A percentile compares a stretch with the other conserved stretches of the same genome.
Evolutionary conservation across 2,113 vertebrate genomes (phyloP).

Genomic region (Perccottus glenii): DNA sequence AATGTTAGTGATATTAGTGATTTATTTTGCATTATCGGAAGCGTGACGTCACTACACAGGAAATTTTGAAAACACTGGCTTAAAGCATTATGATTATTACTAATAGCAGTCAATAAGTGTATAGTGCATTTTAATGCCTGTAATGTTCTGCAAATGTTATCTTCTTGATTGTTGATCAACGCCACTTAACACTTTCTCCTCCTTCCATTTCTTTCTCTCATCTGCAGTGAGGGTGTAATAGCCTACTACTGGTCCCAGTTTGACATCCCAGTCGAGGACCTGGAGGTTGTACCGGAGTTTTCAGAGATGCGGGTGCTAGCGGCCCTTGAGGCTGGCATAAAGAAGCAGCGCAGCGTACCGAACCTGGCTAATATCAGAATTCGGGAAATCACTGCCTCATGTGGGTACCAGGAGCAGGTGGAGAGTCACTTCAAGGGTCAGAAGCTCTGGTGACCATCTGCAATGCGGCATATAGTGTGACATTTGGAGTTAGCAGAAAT

Average conservation of each 20-base stretch:
- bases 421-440: not conserved
- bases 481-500: slow-evolving; percentile 32
- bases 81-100: no score
- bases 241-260: slow-evolving; percentile 80
- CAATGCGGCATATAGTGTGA: slow-evolving; percentile 5
- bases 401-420: slow-evolving; percentile 53
- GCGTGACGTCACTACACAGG: no score
- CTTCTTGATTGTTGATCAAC: not conserved
- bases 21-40: no score
- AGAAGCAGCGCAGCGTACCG: not conserved
- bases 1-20: no score
- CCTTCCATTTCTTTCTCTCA: not conserved
- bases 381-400: slow-evolving; percentile 65
- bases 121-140: no score
- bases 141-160: no score
- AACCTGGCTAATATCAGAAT: slow-evolving; percentile 24
- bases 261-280: slow-evolving; percentile 61
- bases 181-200: not conserved
- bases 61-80: no score
- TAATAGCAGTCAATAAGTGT: no score
- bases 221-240: slow-evolving; percentile 73
- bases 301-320: slow-evolving; percentile 70
- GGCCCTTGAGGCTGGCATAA: slow-evolving; percentile 48
- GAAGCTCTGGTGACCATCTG: not conserved
- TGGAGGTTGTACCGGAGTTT: slow-evolving; percentile 61